Evolutionary conservation across 64 coral and sea anemone genomes (phyloP).

Genomic region (Dendrophyllia cribrosa): DNA sequence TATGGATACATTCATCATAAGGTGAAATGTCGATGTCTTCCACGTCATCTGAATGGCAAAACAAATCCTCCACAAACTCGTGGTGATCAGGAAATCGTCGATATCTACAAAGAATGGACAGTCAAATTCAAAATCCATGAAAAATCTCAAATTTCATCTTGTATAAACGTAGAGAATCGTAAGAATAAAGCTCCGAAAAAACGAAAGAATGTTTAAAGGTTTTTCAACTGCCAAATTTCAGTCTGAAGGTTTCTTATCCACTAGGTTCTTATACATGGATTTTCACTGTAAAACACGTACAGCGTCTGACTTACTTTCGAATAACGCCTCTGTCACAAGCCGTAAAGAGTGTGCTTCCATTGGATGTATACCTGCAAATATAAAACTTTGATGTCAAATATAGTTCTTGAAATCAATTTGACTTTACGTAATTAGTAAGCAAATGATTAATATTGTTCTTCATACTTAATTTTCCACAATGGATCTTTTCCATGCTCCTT

Average conservation of each 20-base stretch:
- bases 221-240: too few species aligned
- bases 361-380: constrained; percentile 85
- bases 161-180: too few species aligned
- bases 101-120: constrained; percentile 47
- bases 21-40: constrained; percentile 94
- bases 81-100: constrained; percentile 86
- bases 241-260: too few species aligned
- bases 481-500: constrained; percentile 85
- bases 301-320: constrained; percentile 69
- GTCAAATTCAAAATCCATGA: neutral
- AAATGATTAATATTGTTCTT: neutral
- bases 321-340: constrained; percentile 90
- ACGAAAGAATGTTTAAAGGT: too few species aligned
- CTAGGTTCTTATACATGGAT: too few species aligned
- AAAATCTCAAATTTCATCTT: too few species aligned
- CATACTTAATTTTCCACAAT: constrained; percentile 94
- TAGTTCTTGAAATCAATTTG: neutral
- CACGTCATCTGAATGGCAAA: constrained; percentile 77
- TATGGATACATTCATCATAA: constrained; percentile 93
- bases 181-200: too few species aligned
- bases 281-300: neutral
- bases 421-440: too few species aligned
- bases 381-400: neutral
- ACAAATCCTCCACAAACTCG: constrained; percentile 83
- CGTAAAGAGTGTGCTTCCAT: constrained; percentile 91